A percentile compares a stretch with the other conserved stretches of the same genome.
phyloP scores from a whole-genome alignment of 1,140 invertebrate genomes.

The Ceratoteleas bidentatus region DNA sequence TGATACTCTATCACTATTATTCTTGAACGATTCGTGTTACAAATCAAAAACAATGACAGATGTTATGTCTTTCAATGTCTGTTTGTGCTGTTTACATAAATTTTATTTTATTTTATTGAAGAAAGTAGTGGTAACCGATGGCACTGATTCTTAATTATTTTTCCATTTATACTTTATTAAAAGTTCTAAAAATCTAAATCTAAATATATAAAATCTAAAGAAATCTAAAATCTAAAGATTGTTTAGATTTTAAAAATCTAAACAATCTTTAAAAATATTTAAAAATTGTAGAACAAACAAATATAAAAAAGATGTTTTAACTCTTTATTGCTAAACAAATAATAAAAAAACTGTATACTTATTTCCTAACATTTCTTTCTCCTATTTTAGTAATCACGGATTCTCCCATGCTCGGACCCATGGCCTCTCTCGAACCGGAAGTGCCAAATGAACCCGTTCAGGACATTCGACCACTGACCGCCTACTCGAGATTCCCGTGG shows the following conservation, averaged over 20 bases:
- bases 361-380: background rate
- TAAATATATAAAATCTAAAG: too few relatives aligned
- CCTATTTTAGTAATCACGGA: conserved; percentile 49
- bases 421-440: conserved; percentile 17
- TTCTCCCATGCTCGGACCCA: conserved; percentile 27
- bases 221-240: too few relatives aligned
- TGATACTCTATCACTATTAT: conserved; percentile 2
- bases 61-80: background rate
- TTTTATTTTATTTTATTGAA: conserved; percentile 6
- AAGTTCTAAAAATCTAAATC: too few relatives aligned
- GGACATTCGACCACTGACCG: conserved; percentile 31
- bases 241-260: too few relatives aligned
- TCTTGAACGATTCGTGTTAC: background rate
- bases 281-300: too few relatives aligned
- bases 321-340: too few relatives aligned
- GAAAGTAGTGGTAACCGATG: too few relatives aligned
- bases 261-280: too few relatives aligned
- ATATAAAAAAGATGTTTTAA: too few relatives aligned
- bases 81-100: background rate
- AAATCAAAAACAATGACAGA: background rate
- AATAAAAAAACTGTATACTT: too few relatives aligned
- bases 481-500: conserved; percentile 67
- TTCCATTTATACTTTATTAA: too few relatives aligned
- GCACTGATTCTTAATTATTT: too few relatives aligned
- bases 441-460: conserved; percentile 49